phyloP scores from a whole-genome alignment of 2,888 invertebrate genomes.

The Ichneumoninae sp. region DNA sequence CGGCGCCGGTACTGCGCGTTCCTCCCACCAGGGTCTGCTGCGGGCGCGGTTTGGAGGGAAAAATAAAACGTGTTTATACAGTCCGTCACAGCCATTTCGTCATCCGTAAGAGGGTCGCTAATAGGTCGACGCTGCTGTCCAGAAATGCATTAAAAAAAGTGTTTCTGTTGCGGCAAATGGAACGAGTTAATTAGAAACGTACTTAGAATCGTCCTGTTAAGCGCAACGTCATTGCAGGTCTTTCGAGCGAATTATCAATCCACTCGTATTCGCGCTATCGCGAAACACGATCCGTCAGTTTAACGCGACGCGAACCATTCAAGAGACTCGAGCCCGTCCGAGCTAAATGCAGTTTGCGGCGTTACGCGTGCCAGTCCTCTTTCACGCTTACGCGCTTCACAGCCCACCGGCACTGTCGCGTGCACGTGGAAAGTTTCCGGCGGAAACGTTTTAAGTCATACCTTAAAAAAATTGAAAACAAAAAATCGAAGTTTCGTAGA shows the following conservation, averaged over 20 bases:
- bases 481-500: neutral
- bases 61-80: constrained; percentile 23
- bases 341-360: neutral
- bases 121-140: neutral
- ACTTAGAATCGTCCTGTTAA: neutral
- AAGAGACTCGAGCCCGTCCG: neutral
- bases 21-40: too few relatives aligned
- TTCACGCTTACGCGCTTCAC: neutral
- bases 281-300: constrained; percentile 26
- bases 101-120: constrained; percentile 11
- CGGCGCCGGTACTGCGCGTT: too few relatives aligned
- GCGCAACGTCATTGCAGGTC: neutral
- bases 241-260: neutral
- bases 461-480: too few relatives aligned
- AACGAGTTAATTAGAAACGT: neutral
- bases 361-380: neutral
- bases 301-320: constrained; percentile 1
- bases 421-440: neutral
- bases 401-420: neutral
- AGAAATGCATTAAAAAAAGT: neutral
- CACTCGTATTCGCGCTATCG: neutral
- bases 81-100: constrained; percentile 10
- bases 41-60: neutral
- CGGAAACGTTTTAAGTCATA: too few relatives aligned
- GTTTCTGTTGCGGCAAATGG: neutral